These are phyloP conservation scores for Tenebrosternarchus preto DNA, from an alignment of 2,113 vertebrate species.

Conservation along the genomic window DNA sequence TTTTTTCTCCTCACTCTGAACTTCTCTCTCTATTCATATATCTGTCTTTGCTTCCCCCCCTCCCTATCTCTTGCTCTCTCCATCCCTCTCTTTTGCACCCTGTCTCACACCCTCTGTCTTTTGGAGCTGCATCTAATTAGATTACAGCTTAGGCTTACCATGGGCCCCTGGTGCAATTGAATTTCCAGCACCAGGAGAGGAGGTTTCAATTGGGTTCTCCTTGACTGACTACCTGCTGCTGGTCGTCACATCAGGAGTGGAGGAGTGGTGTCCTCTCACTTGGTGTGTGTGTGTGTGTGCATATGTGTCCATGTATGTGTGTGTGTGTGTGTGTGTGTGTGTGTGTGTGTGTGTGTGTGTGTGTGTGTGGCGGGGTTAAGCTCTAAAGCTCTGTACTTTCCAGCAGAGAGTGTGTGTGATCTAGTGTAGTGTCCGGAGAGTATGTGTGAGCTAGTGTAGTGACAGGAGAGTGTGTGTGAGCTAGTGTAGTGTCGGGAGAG, in stretches of 20 bases:
- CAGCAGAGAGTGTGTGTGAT: too few species aligned
- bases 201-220: slow-evolving; percentile 78
- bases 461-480: too few species aligned
- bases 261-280: slow-evolving; percentile 49
- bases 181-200: slow-evolving; percentile 72
- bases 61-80: slow-evolving; percentile 23
- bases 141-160: slow-evolving; percentile 72
- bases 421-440: too few species aligned
- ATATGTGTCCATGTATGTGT: slow-evolving; percentile 1
- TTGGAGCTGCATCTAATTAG: too few species aligned
- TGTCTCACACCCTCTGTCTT: slow-evolving; percentile 64
- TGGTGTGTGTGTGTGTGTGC: slow-evolving; percentile 21
- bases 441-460: too few species aligned
- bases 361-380: too few species aligned
- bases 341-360: too few species aligned
- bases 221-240: slow-evolving; percentile 66
- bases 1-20: slow-evolving; percentile 28
- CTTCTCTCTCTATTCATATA: too few species aligned
- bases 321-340: slow-evolving; percentile 10
- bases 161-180: slow-evolving; percentile 75
- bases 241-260: slow-evolving; percentile 56
- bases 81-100: neutral
- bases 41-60: slow-evolving; percentile 50
- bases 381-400: too few species aligned
- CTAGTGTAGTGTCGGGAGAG: too few species aligned